Percentiles rank a stretch among this genome's conserved stretches.
Evolutionary conservation across 2,797 vertebrate genomes (phyloP).

Genomic region (Leptoclinus maculatus): DNA sequence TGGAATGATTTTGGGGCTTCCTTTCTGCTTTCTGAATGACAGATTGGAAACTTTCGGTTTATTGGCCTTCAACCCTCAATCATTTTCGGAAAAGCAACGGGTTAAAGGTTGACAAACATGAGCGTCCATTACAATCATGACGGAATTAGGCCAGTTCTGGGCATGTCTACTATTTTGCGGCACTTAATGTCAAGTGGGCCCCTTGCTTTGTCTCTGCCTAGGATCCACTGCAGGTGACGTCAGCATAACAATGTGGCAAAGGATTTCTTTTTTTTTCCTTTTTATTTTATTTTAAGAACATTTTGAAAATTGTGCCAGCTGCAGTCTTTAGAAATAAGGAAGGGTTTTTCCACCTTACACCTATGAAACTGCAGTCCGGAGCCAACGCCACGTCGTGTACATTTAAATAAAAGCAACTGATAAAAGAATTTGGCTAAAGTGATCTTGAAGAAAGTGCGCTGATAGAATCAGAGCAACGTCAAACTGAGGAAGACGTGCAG

Average conservation of each 20-base stretch:
- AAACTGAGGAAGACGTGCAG: conserved; percentile 36
- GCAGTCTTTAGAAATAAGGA: conserved; percentile 32
- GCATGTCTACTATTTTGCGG: conserved; percentile 64
- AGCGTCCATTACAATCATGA: conserved; percentile 68
- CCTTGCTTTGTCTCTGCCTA: conserved; percentile 60
- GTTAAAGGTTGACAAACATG: conserved; percentile 76
- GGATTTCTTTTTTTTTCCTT: neutral
- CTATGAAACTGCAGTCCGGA: conserved; percentile 24
- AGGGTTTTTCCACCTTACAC: conserved; percentile 35
- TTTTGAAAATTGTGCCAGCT: conserved; percentile 25
- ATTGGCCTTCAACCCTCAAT: conserved; percentile 54
- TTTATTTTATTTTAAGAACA: conserved; percentile 12
- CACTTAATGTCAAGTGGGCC: conserved; percentile 71
- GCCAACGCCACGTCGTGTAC: conserved; percentile 9
- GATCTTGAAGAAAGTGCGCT: conserved; percentile 2
- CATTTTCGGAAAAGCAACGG: conserved; percentile 67
- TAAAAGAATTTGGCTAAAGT: conserved; percentile 47
- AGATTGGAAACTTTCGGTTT: conserved; percentile 58
- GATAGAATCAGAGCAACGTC: conserved; percentile 38
- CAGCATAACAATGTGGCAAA: conserved; percentile 64
- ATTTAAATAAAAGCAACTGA: conserved; percentile 60
- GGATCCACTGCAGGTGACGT: conserved; percentile 66
- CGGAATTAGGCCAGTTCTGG: conserved; percentile 60
- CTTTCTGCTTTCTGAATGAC: conserved; percentile 43
- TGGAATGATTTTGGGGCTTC: conserved; percentile 20